These are phyloP conservation scores for Trachelus tabidus DNA, from an alignment of 2,888 invertebrate species.

Conservation along the genomic window DNA sequence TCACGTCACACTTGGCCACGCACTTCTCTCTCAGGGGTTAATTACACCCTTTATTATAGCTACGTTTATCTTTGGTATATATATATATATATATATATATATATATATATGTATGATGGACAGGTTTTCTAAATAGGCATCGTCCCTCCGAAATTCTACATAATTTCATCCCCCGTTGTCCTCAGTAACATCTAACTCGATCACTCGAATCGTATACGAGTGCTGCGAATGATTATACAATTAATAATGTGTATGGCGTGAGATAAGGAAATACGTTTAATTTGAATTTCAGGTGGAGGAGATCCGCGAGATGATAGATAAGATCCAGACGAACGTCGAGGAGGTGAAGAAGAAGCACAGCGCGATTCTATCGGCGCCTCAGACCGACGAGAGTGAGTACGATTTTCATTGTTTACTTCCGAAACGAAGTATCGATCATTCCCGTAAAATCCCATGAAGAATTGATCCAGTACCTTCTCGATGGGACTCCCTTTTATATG, in stretches of 20 bases:
- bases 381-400: conserved; percentile 97
- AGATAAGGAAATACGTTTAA: not conserved
- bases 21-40: not conserved
- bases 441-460: not conserved
- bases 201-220: not conserved
- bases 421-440: not conserved
- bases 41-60: not conserved
- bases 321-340: conserved; percentile 99
- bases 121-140: not conserved
- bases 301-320: conserved; percentile 99
- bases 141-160: too few species aligned
- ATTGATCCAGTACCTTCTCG: not conserved
- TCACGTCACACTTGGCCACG: not conserved
- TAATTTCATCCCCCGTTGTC: too few species aligned
- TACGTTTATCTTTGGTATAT: not conserved
- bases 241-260: not conserved
- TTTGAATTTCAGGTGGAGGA: conserved; percentile 87
- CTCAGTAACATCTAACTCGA: not conserved
- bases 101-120: too few species aligned
- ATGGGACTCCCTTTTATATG: not conserved
- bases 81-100: too few species aligned
- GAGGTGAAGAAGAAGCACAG: conserved; percentile 99
- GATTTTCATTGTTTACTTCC: not conserved
- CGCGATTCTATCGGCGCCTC: conserved; percentile 97
- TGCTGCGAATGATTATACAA: not conserved